Evolutionary conservation across 2,888 invertebrate species (phyloP).

Genomic region (Lepidonotus clava): DNA sequence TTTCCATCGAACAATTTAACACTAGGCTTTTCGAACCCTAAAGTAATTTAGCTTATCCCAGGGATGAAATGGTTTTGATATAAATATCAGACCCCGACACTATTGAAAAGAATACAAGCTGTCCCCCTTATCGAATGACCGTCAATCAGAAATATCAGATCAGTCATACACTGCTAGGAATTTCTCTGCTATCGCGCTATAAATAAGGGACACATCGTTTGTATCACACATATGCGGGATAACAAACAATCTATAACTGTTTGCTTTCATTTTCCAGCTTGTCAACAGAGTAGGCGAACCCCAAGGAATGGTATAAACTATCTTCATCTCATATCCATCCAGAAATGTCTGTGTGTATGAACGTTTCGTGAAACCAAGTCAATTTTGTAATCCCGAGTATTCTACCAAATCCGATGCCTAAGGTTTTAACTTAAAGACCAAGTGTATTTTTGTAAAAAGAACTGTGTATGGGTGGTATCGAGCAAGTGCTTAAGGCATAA

Average conservation of each 20-base stretch:
- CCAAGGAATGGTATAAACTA: conserved; percentile 76
- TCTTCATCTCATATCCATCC: not conserved
- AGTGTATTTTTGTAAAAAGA: not conserved
- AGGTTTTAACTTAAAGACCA: not conserved
- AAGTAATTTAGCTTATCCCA: not conserved
- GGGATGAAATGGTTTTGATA: not conserved
- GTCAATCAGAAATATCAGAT: not conserved
- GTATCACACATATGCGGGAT: not conserved
- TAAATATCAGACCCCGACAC: not conserved
- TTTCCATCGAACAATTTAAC: not conserved
- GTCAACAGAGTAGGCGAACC: conserved; percentile 77
- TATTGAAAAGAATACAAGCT: not conserved
- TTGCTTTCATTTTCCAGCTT: conserved; percentile 69
- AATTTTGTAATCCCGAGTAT: not conserved
- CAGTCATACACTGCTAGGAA: not conserved
- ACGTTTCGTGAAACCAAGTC: too few relatives aligned
- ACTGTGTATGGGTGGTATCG: not conserved
- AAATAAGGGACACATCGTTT: not conserved
- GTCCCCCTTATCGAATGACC: not conserved
- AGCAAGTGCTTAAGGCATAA: not conserved
- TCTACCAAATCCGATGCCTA: not conserved
- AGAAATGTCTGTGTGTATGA: not conserved
- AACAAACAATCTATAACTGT: not conserved
- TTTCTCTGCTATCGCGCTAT: not conserved
- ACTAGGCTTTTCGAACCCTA: not conserved